Base-by-base conservation (phyloP, 2,797 vertebrate genomes). In the Ambastaia sidthimunki region DNA sequence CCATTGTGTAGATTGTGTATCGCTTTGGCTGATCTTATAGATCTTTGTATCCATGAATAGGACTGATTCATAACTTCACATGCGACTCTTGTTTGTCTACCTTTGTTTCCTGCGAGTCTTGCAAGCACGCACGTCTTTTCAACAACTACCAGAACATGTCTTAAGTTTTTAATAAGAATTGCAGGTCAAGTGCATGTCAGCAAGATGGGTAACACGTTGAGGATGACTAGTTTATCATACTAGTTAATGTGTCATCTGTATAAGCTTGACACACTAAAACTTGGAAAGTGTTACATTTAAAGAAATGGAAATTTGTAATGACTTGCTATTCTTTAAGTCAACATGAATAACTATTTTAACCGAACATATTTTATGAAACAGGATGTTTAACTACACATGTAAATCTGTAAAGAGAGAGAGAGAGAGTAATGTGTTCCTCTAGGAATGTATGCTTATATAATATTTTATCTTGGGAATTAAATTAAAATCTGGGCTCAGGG, bases 1-100 rank as follows among this genome's bases (percentile, higher is more conserved):
- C 69, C 59, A 82, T 86, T 88, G 74, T 83, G 50, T 66, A 50
- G 28, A 15, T 25, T 57, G 0, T 47, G 18, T 75, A 68, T 66
- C 63, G 54, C 4, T 66, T 71, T 34, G 41, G 41, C 15, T 50
- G 28, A 76, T 62, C 63, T 73, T 76, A 31, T 65, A 59, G 28
- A 50, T 47, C 44, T 15, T 71, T 82, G 71, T 69, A 34, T 54
- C 37, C 62, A 74, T 18, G 34, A 77, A 71, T 73, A 48, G 78
- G n/a, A 55, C 71, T 65, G 69, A 79, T 44, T 80, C 44, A 71
- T 41, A 41, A 70, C 19, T 41, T 62, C 11, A 31, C 3, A 19
- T 70, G 67, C 60, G 37, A 16, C 31, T 31, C 63, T 79, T 18
- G 34, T 66, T 55, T 69, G 11, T 54, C 25, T 71, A 11, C 2